A percentile compares a stretch with the other conserved stretches of the same genome.
Conservation (phyloP, 2,113 vertebrate species). For the Opisthocomus hoazin region DNA sequence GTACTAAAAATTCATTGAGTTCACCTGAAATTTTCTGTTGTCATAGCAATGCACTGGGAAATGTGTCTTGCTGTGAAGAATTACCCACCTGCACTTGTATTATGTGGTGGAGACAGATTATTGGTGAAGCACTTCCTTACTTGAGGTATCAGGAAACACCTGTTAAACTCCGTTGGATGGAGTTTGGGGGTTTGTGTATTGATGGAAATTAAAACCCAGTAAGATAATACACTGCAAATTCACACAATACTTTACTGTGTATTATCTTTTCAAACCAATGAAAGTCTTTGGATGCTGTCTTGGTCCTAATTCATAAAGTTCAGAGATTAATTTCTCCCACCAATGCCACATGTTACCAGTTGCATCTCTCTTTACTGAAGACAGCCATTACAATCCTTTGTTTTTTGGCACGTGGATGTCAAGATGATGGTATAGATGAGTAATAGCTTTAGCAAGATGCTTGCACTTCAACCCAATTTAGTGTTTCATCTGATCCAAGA, state of each 20-base stretch:
- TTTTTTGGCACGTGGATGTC: neutral
- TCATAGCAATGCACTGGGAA: neutral
- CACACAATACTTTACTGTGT: neutral
- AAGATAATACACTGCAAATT: neutral
- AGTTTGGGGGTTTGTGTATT: neutral
- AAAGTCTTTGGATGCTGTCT: neutral
- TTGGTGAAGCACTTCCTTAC: neutral
- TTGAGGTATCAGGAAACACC: neutral
- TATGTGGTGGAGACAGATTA: neutral
- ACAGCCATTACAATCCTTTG: neutral
- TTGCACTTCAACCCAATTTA: neutral
- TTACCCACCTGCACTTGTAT: neutral
- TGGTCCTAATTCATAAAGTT: neutral
- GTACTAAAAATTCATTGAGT: neutral
- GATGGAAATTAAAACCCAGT: neutral
- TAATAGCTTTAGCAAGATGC: neutral
- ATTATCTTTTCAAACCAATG: neutral
- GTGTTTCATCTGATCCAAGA: neutral
- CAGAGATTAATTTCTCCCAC: neutral
- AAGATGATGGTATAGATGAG: neutral
- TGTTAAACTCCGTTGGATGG: neutral
- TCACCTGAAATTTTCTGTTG: neutral
- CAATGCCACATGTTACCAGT: rapidly evolving
- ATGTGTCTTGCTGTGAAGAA: neutral
- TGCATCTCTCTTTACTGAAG: neutral